phyloP scores from a whole-genome alignment of 2,888 invertebrate genomes.

The Drosophila sordidula region DNA sequence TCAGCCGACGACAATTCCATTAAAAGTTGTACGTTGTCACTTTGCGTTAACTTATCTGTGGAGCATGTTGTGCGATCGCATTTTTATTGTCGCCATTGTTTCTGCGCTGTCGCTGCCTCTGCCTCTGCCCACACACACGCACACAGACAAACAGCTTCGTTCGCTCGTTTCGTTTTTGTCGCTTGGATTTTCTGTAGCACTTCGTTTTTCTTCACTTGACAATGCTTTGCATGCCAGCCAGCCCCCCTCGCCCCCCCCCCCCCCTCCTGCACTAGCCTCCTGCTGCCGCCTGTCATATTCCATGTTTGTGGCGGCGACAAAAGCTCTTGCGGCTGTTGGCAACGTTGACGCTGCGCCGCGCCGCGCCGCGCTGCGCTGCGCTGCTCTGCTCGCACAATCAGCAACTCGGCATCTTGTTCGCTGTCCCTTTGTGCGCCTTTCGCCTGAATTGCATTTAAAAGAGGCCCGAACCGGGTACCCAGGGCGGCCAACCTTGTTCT shows the following conservation, averaged over 20 bases:
- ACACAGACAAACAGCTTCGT: conserved; percentile 11
- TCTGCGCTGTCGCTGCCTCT: conserved; percentile 47
- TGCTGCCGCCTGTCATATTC: conserved; percentile 70
- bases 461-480: conserved; percentile 38
- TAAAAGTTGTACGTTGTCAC: conserved; percentile 82
- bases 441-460: conserved; percentile 76
- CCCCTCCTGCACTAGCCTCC: neutral
- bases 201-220: conserved; percentile 73
- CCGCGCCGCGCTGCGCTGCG: neutral
- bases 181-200: conserved; percentile 68
- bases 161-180: conserved; percentile 59
- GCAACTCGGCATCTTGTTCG: conserved; percentile 80
- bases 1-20: conserved; percentile 78
- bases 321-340: conserved; percentile 60
- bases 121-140: conserved; percentile 44
- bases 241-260: conserved; percentile 2
- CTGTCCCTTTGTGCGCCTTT: conserved; percentile 81
- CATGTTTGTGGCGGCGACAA: conserved; percentile 79
- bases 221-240: conserved; percentile 72
- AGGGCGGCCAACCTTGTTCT: conserved; percentile 70
- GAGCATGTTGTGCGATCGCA: conserved; percentile 80
- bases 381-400: conserved; percentile 64
- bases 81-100: conserved; percentile 83
- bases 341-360: neutral
- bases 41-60: conserved; percentile 79